A percentile compares a stretch with the other conserved stretches of the same genome.
These are phyloP conservation scores for Phoebastria nigripes DNA, from an alignment of 2,797 vertebrate species.

Conservation along the genomic window DNA sequence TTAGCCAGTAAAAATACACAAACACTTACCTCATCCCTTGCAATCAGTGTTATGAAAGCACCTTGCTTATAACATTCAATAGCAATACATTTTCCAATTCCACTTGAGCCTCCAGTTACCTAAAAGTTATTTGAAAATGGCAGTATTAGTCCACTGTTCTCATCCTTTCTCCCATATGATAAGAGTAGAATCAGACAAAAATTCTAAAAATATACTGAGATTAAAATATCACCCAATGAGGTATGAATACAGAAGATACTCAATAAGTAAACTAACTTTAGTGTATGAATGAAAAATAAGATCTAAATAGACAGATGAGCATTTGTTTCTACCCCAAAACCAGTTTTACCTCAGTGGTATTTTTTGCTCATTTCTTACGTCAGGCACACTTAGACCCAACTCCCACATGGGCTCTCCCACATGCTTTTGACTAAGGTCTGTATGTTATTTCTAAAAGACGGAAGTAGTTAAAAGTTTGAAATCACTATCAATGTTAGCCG, in stretches of 20 bases:
- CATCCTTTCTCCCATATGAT: not conserved
- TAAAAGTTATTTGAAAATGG: constrained; percentile 55
- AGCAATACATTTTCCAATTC: constrained; percentile 94
- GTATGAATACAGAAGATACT: not conserved
- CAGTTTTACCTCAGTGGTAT: not conserved
- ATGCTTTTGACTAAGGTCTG: not conserved
- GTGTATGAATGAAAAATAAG: not conserved
- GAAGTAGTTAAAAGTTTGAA: not conserved
- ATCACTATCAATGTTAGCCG: not conserved
- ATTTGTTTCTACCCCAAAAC: not conserved
- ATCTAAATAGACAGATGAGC: accelerated
- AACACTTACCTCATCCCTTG: constrained; percentile 89
- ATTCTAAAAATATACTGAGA: not conserved
- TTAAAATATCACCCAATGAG: not conserved
- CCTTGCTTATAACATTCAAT: constrained; percentile 95
- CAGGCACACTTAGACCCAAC: not conserved
- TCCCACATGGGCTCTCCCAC: not conserved
- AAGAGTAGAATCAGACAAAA: not conserved
- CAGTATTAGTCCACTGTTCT: not conserved
- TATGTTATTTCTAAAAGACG: not conserved
- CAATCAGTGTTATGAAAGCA: constrained; percentile 96
- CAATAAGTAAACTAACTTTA: too few species aligned
- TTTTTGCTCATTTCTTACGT: not conserved
- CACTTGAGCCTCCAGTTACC: constrained; percentile 97
- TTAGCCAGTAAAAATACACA: not conserved